phyloP scores from a whole-genome alignment of 2,888 invertebrate species.

The Drosophila affinis region DNA sequence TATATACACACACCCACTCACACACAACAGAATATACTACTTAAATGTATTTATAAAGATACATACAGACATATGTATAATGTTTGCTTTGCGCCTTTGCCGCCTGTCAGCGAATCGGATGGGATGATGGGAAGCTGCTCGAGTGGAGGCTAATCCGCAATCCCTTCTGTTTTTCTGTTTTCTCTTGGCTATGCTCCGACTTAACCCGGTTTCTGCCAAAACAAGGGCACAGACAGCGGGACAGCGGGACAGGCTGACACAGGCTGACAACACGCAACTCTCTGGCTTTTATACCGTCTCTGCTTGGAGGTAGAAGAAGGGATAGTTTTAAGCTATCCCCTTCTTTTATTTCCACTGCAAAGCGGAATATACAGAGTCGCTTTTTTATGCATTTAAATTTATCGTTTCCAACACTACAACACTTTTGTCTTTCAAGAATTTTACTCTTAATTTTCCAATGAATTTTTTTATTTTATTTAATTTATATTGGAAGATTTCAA shows the following conservation, averaged over 20 bases:
- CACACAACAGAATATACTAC: conserved; percentile 15
- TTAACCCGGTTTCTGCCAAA: neutral
- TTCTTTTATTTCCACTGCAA: neutral
- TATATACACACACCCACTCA: conserved; percentile 3
- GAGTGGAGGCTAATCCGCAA: neutral
- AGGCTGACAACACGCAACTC: neutral
- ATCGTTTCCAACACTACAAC: no score
- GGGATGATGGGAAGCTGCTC: neutral
- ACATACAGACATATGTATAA: conserved; percentile 3
- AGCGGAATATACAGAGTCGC: neutral
- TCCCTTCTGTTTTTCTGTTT: neutral
- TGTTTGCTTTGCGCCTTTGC: conserved; percentile 38
- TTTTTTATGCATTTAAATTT: neutral
- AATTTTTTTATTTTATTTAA: no score
- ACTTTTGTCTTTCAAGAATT: no score
- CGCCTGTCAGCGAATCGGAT: conserved; percentile 31
- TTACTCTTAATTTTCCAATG: neutral
- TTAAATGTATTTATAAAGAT: conserved; percentile 22
- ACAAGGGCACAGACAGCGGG: neutral
- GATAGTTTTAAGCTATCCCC: neutral
- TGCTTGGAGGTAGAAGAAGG: neutral
- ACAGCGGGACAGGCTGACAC: neutral
- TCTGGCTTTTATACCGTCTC: neutral
- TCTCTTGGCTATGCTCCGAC: neutral
- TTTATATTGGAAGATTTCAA: no score